Evolutionary conservation across 2,797 vertebrate species (phyloP).

Genomic region (Sebastiscus tertius): DNA sequence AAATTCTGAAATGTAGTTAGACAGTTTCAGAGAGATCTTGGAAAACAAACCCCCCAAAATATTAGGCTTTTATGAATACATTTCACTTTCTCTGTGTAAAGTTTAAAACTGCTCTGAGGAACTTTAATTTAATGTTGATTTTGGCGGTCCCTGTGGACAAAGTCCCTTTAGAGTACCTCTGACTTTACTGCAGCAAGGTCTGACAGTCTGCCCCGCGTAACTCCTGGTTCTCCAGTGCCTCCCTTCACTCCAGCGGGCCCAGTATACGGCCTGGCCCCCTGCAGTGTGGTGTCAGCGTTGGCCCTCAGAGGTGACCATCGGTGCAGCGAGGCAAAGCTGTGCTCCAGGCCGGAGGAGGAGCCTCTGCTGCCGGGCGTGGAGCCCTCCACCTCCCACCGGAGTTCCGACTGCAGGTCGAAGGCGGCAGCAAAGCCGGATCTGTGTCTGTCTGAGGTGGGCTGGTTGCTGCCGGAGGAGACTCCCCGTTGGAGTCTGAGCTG

Average conservation of each 20-base stretch:
- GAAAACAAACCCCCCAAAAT: neutral
- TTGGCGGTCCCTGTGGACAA: neutral
- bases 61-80: neutral
- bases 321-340: neutral
- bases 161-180: neutral
- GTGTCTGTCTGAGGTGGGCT: neutral
- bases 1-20: neutral
- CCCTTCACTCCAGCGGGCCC: neutral
- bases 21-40: neutral
- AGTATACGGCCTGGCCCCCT: neutral
- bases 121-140: neutral
- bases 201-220: neutral
- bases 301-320: neutral
- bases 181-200: neutral
- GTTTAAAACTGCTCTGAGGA: neutral
- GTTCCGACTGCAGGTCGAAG: neutral
- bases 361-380: neutral
- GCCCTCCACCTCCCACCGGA: neutral
- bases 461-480: neutral
- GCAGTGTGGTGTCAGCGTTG: neutral
- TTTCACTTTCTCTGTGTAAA: slow-evolving; percentile 16
- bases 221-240: neutral
- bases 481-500: neutral
- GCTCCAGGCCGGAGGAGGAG: neutral
- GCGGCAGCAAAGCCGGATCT: neutral